These are phyloP conservation scores for Poecilia picta DNA, from an alignment of 2,797 vertebrate genomes.

Conservation along the genomic window DNA sequence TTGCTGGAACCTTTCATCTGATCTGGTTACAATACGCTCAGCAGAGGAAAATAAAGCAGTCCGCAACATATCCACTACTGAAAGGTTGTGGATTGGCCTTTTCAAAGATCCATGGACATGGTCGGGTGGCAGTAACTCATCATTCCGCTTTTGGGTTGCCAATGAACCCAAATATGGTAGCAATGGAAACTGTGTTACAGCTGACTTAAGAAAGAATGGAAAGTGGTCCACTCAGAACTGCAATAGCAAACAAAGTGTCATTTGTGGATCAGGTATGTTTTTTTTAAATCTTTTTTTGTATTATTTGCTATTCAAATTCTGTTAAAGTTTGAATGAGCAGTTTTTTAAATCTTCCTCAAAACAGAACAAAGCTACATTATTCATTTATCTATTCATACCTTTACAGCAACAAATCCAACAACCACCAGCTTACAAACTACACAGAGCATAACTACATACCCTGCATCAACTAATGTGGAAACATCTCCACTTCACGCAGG, in stretches of 20 bases:
- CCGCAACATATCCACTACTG: slow-evolving; percentile 16
- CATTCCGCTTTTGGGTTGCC: slow-evolving; percentile 67
- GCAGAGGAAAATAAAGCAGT: slow-evolving; percentile 55
- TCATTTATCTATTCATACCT: slow-evolving; percentile 2
- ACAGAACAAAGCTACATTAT: neutral
- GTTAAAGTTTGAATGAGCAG: neutral
- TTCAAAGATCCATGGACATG: slow-evolving; percentile 77
- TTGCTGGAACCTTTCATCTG: slow-evolving; percentile 57
- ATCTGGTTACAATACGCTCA: slow-evolving; percentile 65
- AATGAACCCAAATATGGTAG: slow-evolving; percentile 17
- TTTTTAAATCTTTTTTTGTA: neutral
- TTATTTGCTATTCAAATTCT: neutral
- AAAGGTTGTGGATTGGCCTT: slow-evolving; percentile 71
- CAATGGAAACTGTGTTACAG: slow-evolving; percentile 48
- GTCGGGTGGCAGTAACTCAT: slow-evolving; percentile 70
- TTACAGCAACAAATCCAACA: slow-evolving; percentile 41
- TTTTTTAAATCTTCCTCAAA: slow-evolving; percentile 7
- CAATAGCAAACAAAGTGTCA: slow-evolving; percentile 1
- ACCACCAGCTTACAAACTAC: slow-evolving; percentile 17
- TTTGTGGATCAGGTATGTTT: slow-evolving; percentile 69
- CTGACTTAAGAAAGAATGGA: slow-evolving; percentile 36
- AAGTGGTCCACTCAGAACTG: slow-evolving; percentile 66
- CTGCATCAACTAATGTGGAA: neutral
- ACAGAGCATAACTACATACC: slow-evolving; percentile 7
- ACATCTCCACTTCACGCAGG: neutral